Base-by-base conservation (phyloP, 2,888 invertebrate genomes). In the Podotricha telesiphe region DNA sequence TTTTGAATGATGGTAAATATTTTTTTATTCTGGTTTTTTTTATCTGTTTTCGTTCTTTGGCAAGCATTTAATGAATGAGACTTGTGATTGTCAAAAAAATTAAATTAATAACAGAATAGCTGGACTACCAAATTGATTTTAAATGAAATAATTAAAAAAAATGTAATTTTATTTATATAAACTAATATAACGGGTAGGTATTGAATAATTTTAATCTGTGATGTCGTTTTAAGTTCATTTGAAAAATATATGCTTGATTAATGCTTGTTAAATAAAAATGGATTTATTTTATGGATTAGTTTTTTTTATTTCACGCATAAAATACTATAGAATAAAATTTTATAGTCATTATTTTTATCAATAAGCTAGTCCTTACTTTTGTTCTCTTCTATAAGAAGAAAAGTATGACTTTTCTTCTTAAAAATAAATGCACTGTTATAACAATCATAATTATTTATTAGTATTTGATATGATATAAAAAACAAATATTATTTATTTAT, bases 141-240 rank as follows among this genome's bases (percentile, higher is more conserved):
- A 28, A 10, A 42, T n/a, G 34, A 48, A 11, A 34, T 13, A 48
- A n/a, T n/a, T 17, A 48, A 28, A 47, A 11, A 13, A 15, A 48
- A 48, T 13, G 11, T 62, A 13, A 13, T 17, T 62, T 48, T 45
- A 20, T 47, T 61, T 42, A 42, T 55, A 19, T 13, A 45, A 15
- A 7, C 28, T 15, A 34, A 56, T 67, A 40, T 45, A 53, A 62
- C 34, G 61, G 53, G 53, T 67, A 53, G 61, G 40, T 51, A 58
- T 56, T 58, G 19, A 59, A 17, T 40, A 59, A 65, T 42, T 50
- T 45, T 50, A 59, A 71, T 63, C 73, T 71, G 69, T 67, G 67
- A 69, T 73, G 61, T 65, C 66, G 51, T 51, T 63, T 37, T 63
- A 63, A 48, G 48, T 22, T 45, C 17, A 22, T 11, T 15, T 45